Percentiles rank a stretch among this genome's conserved stretches.
These are phyloP conservation scores for Camponotus fellah DNA, from an alignment of 2,888 invertebrate species.

Conservation along the genomic window DNA sequence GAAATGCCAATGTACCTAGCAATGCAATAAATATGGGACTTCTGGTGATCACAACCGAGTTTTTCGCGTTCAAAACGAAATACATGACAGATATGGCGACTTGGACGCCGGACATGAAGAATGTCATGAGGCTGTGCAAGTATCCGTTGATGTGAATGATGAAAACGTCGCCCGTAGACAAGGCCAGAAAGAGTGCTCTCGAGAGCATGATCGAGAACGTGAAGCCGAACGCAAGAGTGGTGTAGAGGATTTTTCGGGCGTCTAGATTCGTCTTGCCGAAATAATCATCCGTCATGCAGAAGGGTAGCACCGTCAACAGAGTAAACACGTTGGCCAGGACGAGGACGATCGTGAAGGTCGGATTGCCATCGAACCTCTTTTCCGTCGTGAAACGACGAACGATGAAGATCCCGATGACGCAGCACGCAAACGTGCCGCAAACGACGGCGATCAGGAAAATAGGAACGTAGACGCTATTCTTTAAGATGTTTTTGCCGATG, in stretches of 20 bases:
- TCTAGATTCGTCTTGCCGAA: constrained; percentile 85
- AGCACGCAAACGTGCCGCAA: constrained; percentile 89
- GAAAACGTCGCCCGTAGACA: constrained; percentile 90
- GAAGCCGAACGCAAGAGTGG: constrained; percentile 89
- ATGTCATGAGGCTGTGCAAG: constrained; percentile 89
- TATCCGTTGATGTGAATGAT: constrained; percentile 91
- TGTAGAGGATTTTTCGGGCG: constrained; percentile 87
- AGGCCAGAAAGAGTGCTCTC: constrained; percentile 89
- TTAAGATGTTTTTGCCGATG: constrained; percentile 69
- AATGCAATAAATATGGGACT: constrained; percentile 85
- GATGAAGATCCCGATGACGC: constrained; percentile 90
- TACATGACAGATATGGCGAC: constrained; percentile 83
- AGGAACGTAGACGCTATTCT: constrained; percentile 87
- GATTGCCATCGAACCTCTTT: constrained; percentile 90
- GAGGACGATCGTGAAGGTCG: constrained; percentile 86
- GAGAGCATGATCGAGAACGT: constrained; percentile 90
- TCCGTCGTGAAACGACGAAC: constrained; percentile 89
- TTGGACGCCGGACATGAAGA: constrained; percentile 89
- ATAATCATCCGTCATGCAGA: constrained; percentile 83
- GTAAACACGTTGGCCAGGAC: constrained; percentile 85
- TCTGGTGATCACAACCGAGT: constrained; percentile 82
- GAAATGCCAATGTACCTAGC: constrained; percentile 84
- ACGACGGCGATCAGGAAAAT: constrained; percentile 90
- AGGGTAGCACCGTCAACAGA: constrained; percentile 85
- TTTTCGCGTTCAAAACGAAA: constrained; percentile 74